phyloP scores from a whole-genome alignment of 2,888 invertebrate genomes.

The Blastobasis lacticolella region DNA sequence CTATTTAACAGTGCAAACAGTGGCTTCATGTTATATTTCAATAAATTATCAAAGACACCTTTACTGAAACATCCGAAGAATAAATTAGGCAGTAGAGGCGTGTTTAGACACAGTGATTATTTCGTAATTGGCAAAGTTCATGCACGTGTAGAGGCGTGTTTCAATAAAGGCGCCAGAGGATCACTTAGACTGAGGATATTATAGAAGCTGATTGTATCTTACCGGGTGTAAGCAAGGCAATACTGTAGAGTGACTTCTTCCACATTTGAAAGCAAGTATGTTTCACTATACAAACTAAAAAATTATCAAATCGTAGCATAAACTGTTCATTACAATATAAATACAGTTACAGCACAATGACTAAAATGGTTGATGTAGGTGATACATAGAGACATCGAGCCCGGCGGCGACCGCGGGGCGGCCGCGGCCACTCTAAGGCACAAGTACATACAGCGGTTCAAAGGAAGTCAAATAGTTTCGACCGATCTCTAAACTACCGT shows the following conservation, averaged over 20 bases:
- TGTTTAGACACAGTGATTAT: conserved; percentile 21
- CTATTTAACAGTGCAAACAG: conserved; percentile 50
- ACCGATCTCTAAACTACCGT: no score
- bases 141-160: conserved; percentile 46
- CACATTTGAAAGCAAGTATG: conserved; percentile 72
- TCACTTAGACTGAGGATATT: conserved; percentile 71
- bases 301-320: conserved; percentile 69
- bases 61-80: conserved; percentile 57
- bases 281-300: conserved; percentile 71
- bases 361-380: conserved; percentile 37
- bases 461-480: no score
- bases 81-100: conserved; percentile 29
- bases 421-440: no score
- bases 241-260: conserved; percentile 74
- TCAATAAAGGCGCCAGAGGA: conserved; percentile 61
- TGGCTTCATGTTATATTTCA: conserved; percentile 57
- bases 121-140: conserved; percentile 24
- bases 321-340: conserved; percentile 63
- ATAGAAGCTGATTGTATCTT: conserved; percentile 73
- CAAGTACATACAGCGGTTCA: no score
- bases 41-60: conserved; percentile 39
- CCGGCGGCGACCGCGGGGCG: no score
- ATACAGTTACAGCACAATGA: conserved; percentile 67
- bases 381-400: not conserved
- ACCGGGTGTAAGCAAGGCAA: conserved; percentile 74